Conservation (phyloP, 2,113 vertebrate species). For the Halcyon senegalensis region DNA sequence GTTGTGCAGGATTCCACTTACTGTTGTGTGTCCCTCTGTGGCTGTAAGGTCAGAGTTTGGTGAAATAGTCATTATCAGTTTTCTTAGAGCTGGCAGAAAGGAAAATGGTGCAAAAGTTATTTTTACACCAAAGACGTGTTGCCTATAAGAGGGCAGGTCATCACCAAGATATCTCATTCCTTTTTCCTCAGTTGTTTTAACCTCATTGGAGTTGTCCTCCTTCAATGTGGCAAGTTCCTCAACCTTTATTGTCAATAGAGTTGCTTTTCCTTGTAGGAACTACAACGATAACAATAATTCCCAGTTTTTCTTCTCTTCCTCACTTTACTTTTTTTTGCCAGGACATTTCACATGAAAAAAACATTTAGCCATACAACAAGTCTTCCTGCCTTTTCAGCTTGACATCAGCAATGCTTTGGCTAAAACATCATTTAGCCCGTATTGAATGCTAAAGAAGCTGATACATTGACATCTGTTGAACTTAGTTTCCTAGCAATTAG, state of each 20-base stretch:
- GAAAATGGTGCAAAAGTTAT: not conserved
- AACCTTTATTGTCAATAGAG: not conserved
- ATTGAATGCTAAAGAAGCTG: not conserved
- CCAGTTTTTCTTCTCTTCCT: not conserved
- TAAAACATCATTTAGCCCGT: not conserved
- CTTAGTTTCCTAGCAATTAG: constrained; percentile 15
- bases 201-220: not conserved
- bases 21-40: not conserved
- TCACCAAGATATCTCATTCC: not conserved
- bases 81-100: not conserved
- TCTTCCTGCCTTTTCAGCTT: not conserved
- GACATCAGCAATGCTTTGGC: not conserved
- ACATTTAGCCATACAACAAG: not conserved
- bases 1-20: not conserved
- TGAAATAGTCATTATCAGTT: not conserved
- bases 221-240: not conserved
- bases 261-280: not conserved
- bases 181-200: not conserved
- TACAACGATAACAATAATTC: not conserved
- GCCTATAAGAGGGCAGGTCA: not conserved
- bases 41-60: not conserved
- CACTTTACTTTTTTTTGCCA: not conserved
- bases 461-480: constrained; percentile 7
- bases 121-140: not conserved
- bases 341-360: not conserved